Base-by-base conservation (phyloP, 2,113 vertebrate genomes). In the Hirundichthys speculiger region DNA sequence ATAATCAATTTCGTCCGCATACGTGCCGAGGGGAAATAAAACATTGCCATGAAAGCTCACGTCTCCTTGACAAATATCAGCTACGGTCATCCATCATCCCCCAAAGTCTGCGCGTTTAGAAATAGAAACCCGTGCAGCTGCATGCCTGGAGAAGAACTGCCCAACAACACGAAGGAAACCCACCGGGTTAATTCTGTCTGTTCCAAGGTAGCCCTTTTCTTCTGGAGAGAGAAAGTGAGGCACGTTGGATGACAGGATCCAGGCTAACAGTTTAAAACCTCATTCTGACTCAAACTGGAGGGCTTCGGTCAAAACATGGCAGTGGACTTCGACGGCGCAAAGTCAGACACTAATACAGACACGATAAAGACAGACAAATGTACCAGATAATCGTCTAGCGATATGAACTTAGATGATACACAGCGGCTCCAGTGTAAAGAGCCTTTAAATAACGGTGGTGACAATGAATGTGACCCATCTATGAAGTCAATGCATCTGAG, bases 41-140 rank as follows among this genome's bases (percentile, higher is more conserved):
- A 80, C 34, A 11, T 45, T 18, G 58, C 50, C 61, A 40, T 60
- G 48, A 39, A 76, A 52, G 70, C 53, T 74, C 69, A 59, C 34
- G 20, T 63, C 43, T 46, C 39, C 67, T 70, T 80, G 72, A 69
- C 55, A 64, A 73, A 61, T 59, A 67, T 42, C 62, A 78, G 54
- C 65, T 47, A 0, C 1, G 21, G 55, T 11, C 76, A 57, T 79
- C 85, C 57, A 76, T 89, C 84, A 77, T 64, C 39, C 65, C n/a
- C 60, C 72, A 69, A 82, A 64, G 62, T 14, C 43, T 24, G 50
- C 82, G 77, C 57, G 80, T 77, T 86, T 85, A 83, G n/a, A 8
- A 47, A 52, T 9, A 58, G 21, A 77, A 69, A 69, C 63, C 18
- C 22, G 41, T 65, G 52, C 59, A 19, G 67, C 53, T 64, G 48